phyloP scores from a whole-genome alignment of 2,888 invertebrate species.

The Sphinx pinastri region DNA sequence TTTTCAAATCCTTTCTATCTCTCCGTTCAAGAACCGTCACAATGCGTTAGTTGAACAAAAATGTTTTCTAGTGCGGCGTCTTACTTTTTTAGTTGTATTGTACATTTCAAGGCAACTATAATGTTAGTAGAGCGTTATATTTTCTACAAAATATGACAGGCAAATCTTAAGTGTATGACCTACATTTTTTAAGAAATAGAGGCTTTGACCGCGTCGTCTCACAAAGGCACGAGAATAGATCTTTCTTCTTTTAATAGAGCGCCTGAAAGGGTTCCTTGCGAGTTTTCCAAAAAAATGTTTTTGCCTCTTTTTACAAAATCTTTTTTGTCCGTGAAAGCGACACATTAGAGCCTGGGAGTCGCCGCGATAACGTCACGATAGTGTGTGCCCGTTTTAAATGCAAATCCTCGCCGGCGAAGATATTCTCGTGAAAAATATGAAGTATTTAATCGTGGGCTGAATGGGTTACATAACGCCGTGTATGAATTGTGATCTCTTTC shows the following conservation, averaged over 20 bases:
- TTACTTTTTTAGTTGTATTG: slow-evolving; percentile 9
- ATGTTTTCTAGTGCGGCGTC: neutral
- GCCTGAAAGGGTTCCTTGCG: slow-evolving; percentile 57
- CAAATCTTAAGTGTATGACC: slow-evolving; percentile 38
- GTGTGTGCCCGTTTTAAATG: slow-evolving; percentile 59
- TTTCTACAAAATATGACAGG: slow-evolving; percentile 8
- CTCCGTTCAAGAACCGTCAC: neutral
- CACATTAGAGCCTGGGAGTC: slow-evolving; percentile 47
- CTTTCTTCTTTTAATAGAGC: slow-evolving; percentile 62
- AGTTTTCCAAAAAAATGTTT: slow-evolving; percentile 53
- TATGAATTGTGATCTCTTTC: neutral
- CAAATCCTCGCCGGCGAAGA: slow-evolving; percentile 56
- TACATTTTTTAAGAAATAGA: slow-evolving; percentile 46
- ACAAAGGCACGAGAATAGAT: slow-evolving; percentile 55
- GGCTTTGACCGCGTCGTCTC: slow-evolving; percentile 43
- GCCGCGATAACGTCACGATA: slow-evolving; percentile 57
- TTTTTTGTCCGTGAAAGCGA: slow-evolving; percentile 50
- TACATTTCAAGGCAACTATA: slow-evolving; percentile 21
- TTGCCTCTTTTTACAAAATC: slow-evolving; percentile 52
- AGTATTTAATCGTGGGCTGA: slow-evolving; percentile 16
- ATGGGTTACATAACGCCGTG: neutral
- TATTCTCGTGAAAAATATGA: slow-evolving; percentile 35
- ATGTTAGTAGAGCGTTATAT: slow-evolving; percentile 7
- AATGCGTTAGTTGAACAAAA: neutral
- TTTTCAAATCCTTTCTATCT: neutral